These are phyloP conservation scores for Stenodera caucasica DNA, from an alignment of 2,888 invertebrate species.

Conservation along the genomic window DNA sequence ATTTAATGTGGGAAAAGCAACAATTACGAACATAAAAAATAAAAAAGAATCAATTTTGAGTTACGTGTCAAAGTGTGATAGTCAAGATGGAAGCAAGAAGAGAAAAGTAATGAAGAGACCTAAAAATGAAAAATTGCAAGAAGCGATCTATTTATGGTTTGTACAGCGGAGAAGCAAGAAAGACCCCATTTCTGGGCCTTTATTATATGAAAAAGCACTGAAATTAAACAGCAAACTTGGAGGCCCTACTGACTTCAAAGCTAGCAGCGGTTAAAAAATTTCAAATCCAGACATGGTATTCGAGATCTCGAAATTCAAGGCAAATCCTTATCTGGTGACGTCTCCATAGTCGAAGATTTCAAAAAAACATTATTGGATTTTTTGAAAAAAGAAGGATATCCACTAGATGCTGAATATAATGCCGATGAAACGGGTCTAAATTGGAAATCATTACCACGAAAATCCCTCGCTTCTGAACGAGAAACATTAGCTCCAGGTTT, in stretches of 20 bases:
- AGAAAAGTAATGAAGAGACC: too few species aligned
- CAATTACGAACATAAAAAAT: constrained; percentile 38
- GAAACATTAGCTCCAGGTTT: neutral
- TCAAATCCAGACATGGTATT: too few species aligned
- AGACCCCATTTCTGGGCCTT: constrained; percentile 27
- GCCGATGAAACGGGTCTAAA: too few species aligned
- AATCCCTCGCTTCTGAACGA: neutral
- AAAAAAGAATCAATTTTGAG: constrained; percentile 31
- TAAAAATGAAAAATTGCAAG: constrained; percentile 39
- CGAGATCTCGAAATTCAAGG: constrained; percentile 29
- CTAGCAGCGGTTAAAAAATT: constrained; percentile 32
- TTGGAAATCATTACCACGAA: neutral
- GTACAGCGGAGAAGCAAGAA: constrained; percentile 22
- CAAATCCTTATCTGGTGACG: constrained; percentile 36
- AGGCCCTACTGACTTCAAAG: constrained; percentile 24
- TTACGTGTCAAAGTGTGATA: constrained; percentile 37
- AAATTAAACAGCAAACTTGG: constrained; percentile 16
- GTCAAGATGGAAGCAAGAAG: constrained; percentile 34
- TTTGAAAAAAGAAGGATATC: too few species aligned
- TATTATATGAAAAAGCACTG: constrained; percentile 29
- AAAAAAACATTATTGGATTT: neutral
- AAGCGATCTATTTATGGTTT: constrained; percentile 39
- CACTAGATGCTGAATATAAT: too few species aligned
- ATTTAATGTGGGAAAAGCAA: constrained; percentile 37
- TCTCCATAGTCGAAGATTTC: neutral